phyloP scores from a whole-genome alignment of 2,888 invertebrate species.

The Cerceris rybyensis region DNA sequence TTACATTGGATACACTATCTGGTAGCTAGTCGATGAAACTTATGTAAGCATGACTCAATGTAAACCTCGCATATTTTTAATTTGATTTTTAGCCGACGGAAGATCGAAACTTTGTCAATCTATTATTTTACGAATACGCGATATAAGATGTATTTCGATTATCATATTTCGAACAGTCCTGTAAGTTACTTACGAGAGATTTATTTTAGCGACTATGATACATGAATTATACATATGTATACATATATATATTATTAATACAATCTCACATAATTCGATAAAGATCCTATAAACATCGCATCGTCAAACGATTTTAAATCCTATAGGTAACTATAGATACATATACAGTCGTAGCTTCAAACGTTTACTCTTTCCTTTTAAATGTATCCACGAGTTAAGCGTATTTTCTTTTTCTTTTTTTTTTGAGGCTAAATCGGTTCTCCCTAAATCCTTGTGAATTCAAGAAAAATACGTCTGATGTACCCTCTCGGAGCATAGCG shows the following conservation, averaged over 20 bases:
- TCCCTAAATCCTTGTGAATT: constrained; percentile 21
- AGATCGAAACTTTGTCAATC: no score
- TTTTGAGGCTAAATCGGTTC: constrained; percentile 46
- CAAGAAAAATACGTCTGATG: constrained; percentile 31
- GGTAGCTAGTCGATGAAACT: no score
- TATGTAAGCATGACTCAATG: no score
- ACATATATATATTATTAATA: constrained; percentile 57
- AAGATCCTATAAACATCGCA: constrained; percentile 58
- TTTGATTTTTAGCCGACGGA: no score
- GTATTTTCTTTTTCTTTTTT: constrained; percentile 33
- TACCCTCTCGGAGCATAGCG: not conserved
- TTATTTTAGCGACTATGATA: constrained; percentile 64
- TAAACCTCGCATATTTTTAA: no score
- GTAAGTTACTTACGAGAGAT: constrained; percentile 41
- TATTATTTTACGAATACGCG: no score
- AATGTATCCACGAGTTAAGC: constrained; percentile 52
- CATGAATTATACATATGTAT: constrained; percentile 66
- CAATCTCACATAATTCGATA: constrained; percentile 57
- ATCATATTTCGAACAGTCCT: no score
- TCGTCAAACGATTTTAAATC: constrained; percentile 42
- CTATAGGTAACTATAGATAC: constrained; percentile 63
- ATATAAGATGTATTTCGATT: no score
- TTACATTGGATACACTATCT: no score
- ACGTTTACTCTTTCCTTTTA: constrained; percentile 21
- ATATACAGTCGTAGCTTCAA: constrained; percentile 52